A percentile compares a stretch with the other conserved stretches of the same genome.
Evolutionary conservation across 2,113 vertebrate genomes (phyloP).

Genomic region (Isurus oxyrinchus): DNA sequence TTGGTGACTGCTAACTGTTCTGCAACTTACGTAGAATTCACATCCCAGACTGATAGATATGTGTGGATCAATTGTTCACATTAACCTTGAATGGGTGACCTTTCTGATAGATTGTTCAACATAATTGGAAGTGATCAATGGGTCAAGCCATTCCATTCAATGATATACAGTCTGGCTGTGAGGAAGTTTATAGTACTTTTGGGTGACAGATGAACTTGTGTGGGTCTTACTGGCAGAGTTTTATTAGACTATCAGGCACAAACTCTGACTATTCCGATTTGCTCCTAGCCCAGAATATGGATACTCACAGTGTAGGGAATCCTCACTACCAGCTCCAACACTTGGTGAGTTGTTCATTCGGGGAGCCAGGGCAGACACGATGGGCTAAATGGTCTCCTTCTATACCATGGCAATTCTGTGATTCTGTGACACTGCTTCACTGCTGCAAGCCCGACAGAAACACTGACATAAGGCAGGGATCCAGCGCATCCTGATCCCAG

Average conservation of each 20-base stretch:
- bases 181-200: background rate
- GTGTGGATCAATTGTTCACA: background rate
- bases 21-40: background rate
- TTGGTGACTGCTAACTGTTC: background rate
- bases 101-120: background rate
- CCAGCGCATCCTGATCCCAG: too few relatives aligned
- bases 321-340: background rate
- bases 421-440: too few relatives aligned
- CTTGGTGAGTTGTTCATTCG: too few relatives aligned
- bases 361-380: too few relatives aligned
- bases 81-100: background rate
- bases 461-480: too few relatives aligned
- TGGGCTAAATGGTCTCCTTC: too few relatives aligned
- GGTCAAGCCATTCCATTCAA: background rate
- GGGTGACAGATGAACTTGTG: background rate
- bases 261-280: background rate
- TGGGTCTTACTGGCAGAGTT: background rate
- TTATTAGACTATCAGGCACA: background rate
- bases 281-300: background rate
- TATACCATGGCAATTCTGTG: too few relatives aligned
- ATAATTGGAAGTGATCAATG: background rate
- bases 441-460: too few relatives aligned
- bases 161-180: background rate
- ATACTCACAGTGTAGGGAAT: background rate
- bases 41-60: background rate